phyloP scores from a whole-genome alignment of 1,140 invertebrate genomes.

The Acromyrmex echinatior region DNA sequence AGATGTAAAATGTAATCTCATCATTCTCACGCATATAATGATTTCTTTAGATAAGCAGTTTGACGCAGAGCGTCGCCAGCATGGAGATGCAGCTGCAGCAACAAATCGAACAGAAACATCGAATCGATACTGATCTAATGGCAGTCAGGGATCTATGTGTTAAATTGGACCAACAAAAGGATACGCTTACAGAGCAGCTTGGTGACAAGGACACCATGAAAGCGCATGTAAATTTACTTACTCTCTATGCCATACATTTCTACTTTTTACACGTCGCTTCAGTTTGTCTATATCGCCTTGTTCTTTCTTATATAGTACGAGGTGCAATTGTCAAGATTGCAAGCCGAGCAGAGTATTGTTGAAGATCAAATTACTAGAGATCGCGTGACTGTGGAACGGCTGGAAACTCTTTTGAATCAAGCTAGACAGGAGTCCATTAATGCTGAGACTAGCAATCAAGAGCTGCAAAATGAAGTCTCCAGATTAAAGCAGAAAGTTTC shows the following conservation, averaged over 20 bases:
- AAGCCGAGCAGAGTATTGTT: conserved; percentile 82
- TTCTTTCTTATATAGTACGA: conserved; percentile 78
- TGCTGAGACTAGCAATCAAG: conserved; percentile 85
- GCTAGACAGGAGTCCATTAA: conserved; percentile 87
- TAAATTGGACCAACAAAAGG: conserved; percentile 87
- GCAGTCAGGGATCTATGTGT: conserved; percentile 87
- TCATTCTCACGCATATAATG: not conserved
- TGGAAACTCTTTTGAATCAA: conserved; percentile 86
- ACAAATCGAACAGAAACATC: conserved; percentile 80
- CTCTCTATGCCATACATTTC: not conserved
- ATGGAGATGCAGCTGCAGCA: conserved; percentile 87
- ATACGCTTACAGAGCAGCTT: conserved; percentile 83
- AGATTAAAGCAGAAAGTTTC: conserved; percentile 84
- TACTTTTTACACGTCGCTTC: not conserved
- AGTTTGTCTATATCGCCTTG: not conserved
- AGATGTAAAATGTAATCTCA: not conserved
- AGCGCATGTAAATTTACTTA: conserved; percentile 79
- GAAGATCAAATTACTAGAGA: conserved; percentile 86
- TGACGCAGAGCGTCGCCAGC: conserved; percentile 86
- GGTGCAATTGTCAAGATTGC: conserved; percentile 82
- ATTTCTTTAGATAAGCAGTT: conserved; percentile 85
- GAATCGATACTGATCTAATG: conserved; percentile 84
- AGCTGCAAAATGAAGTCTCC: conserved; percentile 86
- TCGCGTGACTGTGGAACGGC: conserved; percentile 83
- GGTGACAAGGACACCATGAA: conserved; percentile 82